Evolutionary conservation across 2,888 invertebrate genomes (phyloP), one percentile per base, ranked within the genome.

Genomic region (Drosophila emarginata): DNA sequence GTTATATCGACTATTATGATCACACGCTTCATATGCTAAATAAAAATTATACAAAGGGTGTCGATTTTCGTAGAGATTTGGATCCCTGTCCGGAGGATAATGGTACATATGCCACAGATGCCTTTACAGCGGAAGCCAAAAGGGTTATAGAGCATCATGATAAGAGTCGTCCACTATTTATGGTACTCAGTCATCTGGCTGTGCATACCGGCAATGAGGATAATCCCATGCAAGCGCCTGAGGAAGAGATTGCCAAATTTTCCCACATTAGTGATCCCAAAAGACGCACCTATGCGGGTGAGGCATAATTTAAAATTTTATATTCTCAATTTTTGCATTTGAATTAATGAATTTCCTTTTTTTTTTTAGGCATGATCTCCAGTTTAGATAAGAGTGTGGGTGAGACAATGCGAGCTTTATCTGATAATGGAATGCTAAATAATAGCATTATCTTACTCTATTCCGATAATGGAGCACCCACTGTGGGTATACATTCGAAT

Each of bases 401-500:
- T 0, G 93, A 94, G 58, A 94, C 98, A 2, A 93, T 97, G 4
- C 89, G 93, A 50, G 94, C 96, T 6, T 92, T 98, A 54, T 92
- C 93, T 56, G 91, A 94, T 0, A 94, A 94, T 67, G 93, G 93
- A 4, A 95, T 98, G 92, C 92, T 98, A 69, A 93, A 97, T 59
- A 96, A 98, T 89, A 96, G 97, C 0, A 94, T 98, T 40, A 93
- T 98, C 58, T 91, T 97, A 2, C 98, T 98, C 89, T 94, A 96
- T 80, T 96, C 97, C 7, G 98, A 98, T 91, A 98, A 98, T 90
- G 97, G 97, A 2, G 97, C 95, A 0, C 96, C 96, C 61, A 95
- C 96, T 0, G 92, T 93, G 62, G 97, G 97, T 0, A 89, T 93
- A 52, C 94, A 95, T 88, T 91, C 93, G 52, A 98, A 97, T 92